These are phyloP conservation scores for Rhizomys pruinosus DNA, from an alignment of 2,113 vertebrate species.

Conservation along the genomic window DNA sequence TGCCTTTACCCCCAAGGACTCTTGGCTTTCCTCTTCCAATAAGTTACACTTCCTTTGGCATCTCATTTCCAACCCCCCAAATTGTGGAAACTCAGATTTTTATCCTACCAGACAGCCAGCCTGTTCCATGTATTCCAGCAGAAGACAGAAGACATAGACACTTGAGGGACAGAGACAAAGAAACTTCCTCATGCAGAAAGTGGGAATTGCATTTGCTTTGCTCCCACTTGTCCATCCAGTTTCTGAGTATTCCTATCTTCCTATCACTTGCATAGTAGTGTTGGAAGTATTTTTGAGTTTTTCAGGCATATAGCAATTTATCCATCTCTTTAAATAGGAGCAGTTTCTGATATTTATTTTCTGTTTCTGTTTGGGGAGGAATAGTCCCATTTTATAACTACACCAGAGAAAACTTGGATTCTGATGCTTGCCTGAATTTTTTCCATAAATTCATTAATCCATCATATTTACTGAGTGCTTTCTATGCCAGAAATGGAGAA, in stretches of 20 bases:
- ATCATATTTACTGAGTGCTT: neutral
- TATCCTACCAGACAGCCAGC: neutral
- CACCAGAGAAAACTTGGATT: neutral
- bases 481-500: neutral
- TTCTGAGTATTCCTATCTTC: neutral
- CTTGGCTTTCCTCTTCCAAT: neutral
- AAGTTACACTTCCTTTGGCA: neutral
- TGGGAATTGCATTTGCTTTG: neutral
- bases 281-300: conserved; percentile 42
- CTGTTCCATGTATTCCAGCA: neutral
- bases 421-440: neutral
- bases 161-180: neutral
- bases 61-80: neutral
- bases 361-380: neutral
- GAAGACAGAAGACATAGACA: neutral
- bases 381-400: neutral
- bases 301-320: neutral
- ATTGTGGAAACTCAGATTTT: neutral
- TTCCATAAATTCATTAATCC: neutral
- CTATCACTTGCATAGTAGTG: neutral
- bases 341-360: neutral
- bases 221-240: neutral
- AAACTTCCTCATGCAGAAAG: too few relatives aligned
- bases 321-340: neutral
- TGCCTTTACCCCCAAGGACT: neutral